A percentile compares a stretch with the other conserved stretches of the same genome.
Conservation (phyloP, 2,113 vertebrate genomes). For the Anolis carolinensis region DNA sequence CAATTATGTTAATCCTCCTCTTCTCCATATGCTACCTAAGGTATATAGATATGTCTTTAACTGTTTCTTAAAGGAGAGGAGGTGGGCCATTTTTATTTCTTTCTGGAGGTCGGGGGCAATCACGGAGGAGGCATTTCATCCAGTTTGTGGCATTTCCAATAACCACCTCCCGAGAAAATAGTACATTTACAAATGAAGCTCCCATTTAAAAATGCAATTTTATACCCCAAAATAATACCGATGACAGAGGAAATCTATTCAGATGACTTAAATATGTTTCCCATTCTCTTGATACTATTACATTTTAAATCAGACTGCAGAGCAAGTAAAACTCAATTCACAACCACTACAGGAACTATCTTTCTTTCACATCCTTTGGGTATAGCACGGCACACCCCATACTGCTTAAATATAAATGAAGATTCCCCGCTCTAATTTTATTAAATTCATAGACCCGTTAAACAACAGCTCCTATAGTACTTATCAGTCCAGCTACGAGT, state of each 20-base stretch:
- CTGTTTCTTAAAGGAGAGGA: too few relatives aligned
- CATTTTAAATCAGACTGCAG: neutral
- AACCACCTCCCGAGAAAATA: neutral
- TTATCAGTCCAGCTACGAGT: neutral
- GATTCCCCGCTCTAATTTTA: neutral
- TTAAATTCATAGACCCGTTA: slow-evolving; percentile 2
- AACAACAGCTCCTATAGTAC: neutral
- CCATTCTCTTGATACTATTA: neutral
- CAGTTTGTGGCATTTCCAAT: neutral
- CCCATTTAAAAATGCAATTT: neutral
- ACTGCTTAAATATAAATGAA: slow-evolving; percentile 21
- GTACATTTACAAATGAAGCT: neutral
- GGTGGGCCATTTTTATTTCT: too few relatives aligned
- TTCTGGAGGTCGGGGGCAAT: too few relatives aligned
- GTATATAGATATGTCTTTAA: too few relatives aligned
- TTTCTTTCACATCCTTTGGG: slow-evolving; percentile 27
- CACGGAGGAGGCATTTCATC: too few relatives aligned
- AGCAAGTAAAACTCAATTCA: neutral
- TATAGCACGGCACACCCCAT: neutral
- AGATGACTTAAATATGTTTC: neutral
- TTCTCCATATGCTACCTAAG: too few relatives aligned
- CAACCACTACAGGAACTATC: neutral
- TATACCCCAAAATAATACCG: neutral
- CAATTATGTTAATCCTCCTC: too few relatives aligned
- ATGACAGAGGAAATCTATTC: neutral